A percentile compares a stretch with the other conserved stretches of the same genome.
These are phyloP conservation scores for Saccostrea echinata DNA, from an alignment of 1,140 invertebrate genomes.

Conservation along the genomic window DNA sequence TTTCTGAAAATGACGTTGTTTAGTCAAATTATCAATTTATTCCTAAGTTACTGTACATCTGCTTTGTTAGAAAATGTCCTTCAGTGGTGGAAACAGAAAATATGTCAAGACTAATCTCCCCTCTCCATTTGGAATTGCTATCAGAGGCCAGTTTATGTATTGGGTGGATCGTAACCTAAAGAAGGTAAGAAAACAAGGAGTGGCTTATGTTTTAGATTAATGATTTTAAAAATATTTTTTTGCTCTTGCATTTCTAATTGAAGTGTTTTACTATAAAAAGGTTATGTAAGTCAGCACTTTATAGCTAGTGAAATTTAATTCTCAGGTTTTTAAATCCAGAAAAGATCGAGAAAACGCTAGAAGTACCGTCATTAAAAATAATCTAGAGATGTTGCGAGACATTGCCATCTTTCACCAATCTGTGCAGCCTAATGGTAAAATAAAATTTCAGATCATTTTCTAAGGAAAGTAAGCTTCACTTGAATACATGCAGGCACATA, in stretches of 20 bases:
- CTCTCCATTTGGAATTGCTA: constrained; percentile 95
- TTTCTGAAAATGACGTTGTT: too few relatives aligned
- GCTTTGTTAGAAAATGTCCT: constrained; percentile 78
- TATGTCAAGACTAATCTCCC: constrained; percentile 93
- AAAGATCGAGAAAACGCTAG: constrained; percentile 56
- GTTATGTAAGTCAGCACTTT: background rate
- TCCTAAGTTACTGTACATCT: background rate
- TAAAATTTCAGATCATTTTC: background rate
- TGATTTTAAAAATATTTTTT: too few relatives aligned
- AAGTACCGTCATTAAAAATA: constrained; percentile 86
- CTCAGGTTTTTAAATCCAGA: constrained; percentile 67
- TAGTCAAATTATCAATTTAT: too few relatives aligned
- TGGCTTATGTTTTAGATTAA: too few relatives aligned
- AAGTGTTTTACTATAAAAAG: too few relatives aligned
- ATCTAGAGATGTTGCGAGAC: constrained; percentile 90
- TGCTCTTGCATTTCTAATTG: too few relatives aligned
- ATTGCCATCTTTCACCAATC: constrained; percentile 93
- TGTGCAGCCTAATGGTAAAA: constrained; percentile 58
- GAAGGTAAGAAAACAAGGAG: constrained; percentile 60
- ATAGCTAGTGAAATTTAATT: constrained; percentile 15
- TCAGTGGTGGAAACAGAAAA: constrained; percentile 80
- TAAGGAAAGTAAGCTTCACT: too few relatives aligned
- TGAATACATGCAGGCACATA: too few relatives aligned
- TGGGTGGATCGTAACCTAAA: constrained; percentile 96
- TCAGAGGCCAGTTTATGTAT: constrained; percentile 90